Conservation (phyloP, 2,888 invertebrate genomes). For the Tetramorium bicarinatum region DNA sequence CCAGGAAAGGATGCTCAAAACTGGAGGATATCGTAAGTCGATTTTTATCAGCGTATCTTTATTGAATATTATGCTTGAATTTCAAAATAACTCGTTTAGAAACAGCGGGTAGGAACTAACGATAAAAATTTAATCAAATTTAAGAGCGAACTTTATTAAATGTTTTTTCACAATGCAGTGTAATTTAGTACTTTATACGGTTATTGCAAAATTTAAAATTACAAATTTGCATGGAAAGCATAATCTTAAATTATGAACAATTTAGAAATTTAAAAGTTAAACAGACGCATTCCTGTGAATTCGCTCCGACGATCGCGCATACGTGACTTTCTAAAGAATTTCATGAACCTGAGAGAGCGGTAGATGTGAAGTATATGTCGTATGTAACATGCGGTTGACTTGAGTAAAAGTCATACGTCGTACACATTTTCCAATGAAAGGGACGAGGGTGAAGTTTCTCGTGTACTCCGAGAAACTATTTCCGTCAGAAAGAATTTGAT, state of each 20-base stretch:
- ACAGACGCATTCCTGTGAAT: constrained; percentile 22
- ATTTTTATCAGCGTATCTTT: background rate
- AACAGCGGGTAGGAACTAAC: background rate
- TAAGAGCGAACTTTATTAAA: background rate
- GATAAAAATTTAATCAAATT: background rate
- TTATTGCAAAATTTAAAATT: background rate
- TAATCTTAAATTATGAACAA: constrained; percentile 25
- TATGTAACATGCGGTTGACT: constrained; percentile 51
- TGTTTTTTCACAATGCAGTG: background rate
- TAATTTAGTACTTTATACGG: background rate
- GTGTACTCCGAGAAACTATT: constrained; percentile 50
- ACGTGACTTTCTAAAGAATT: constrained; percentile 52
- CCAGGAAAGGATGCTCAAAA: constrained; percentile 83
- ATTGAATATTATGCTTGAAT: background rate
- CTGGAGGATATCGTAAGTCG: constrained; percentile 85
- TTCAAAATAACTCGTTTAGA: background rate
- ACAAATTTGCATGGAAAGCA: background rate
- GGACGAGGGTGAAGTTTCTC: constrained; percentile 51
- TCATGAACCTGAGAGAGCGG: constrained; percentile 39
- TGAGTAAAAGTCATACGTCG: constrained; percentile 58
- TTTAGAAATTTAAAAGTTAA: constrained; percentile 23
- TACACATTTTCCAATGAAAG: constrained; percentile 57
- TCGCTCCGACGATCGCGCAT: constrained; percentile 26
- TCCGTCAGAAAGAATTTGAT: constrained; percentile 57
- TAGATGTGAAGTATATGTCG: constrained; percentile 35